A percentile compares a stretch with the other conserved stretches of the same genome.
Conservation (phyloP, 2,888 invertebrate species). For the Frankliniella fusca region DNA sequence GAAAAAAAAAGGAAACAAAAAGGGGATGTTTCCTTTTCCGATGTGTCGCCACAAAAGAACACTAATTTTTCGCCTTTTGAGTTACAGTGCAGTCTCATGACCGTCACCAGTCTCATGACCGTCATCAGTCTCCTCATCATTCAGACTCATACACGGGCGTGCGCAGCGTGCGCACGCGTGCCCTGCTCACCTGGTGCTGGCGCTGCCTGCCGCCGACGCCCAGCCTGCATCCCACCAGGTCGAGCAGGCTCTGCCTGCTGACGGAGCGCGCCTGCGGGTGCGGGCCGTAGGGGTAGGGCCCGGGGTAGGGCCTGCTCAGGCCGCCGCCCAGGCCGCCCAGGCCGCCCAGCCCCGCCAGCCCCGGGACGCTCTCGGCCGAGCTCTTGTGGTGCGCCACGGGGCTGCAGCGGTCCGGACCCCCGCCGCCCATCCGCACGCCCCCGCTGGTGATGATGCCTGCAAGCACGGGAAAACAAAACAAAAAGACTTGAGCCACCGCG, state of each 20-base stretch:
- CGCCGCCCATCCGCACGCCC: slow-evolving; percentile 11
- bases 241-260: slow-evolving; percentile 60
- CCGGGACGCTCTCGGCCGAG: slow-evolving; percentile 29
- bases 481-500: too few relatives aligned
- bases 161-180: too few relatives aligned
- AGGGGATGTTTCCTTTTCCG: too few relatives aligned
- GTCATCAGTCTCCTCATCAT: too few relatives aligned
- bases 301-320: slow-evolving; percentile 36
- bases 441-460: slow-evolving; percentile 44
- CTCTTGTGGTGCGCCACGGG: slow-evolving; percentile 29
- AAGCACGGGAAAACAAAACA: too few relatives aligned
- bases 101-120: too few relatives aligned
- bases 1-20: too few relatives aligned
- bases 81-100: too few relatives aligned
- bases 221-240: slow-evolving; percentile 75
- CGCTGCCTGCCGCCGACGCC: slow-evolving; percentile 50
- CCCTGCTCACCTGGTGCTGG: slow-evolving; percentile 39
- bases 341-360: slow-evolving; percentile 30
- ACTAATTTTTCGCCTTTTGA: too few relatives aligned
- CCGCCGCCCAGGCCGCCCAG: slow-evolving; percentile 33
- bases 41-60: too few relatives aligned
- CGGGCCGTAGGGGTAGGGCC: slow-evolving; percentile 37
- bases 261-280: slow-evolving; percentile 46
- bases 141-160: too few relatives aligned
- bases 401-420: slow-evolving; percentile 13